Base-by-base conservation (phyloP, 1,140 invertebrate species). In the Frieseomelitta varia region DNA sequence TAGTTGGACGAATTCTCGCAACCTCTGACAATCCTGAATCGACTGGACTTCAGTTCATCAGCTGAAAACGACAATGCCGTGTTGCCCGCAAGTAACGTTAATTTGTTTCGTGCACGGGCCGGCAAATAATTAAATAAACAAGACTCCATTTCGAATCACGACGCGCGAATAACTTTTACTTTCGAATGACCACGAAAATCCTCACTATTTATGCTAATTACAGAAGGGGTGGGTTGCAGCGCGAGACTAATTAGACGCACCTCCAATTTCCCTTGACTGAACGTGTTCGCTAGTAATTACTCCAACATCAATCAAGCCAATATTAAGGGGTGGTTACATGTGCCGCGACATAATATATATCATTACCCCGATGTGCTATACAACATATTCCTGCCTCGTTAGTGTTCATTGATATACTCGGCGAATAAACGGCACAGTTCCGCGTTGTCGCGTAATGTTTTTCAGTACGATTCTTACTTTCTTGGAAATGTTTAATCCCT, bases 241-340 rank as follows among this genome's bases (percentile, higher is more conserved):
- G 27, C 21, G 55, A 8, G 56, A 72, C 27, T 84, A 84, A 84
- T 84, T 84, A 84, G 81, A 72, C 67, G 67, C 67, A 71, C 65
- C 65, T 71, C 75, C 67, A 79, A 84, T 84, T 84, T 84, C 81
- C 75, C 67, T 79, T 79, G 39, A 69, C 81, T 84, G 81, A 39
- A 79, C 76, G 76, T 53, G 34, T 58, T 71, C 81, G 27, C 81
- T 30, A 84, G 81, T 84, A 84, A 84, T 84, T 84, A 84, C 76
- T 69, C 81, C 19, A 27, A 84, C 76, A 84, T 84, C 81, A 84
- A 79, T 84, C 81, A 84, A 72, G 56, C 81, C 81, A 79, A 84
- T 84, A 79, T 84, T 78, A 84, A 84, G 81, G 81, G 81, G 21
- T 71, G 76, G 67, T 39, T 79, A 71, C 67, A 30, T 53, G 27